Evolutionary conservation across 2,888 invertebrate genomes (phyloP).

Genomic region (Rotaria macrura): DNA sequence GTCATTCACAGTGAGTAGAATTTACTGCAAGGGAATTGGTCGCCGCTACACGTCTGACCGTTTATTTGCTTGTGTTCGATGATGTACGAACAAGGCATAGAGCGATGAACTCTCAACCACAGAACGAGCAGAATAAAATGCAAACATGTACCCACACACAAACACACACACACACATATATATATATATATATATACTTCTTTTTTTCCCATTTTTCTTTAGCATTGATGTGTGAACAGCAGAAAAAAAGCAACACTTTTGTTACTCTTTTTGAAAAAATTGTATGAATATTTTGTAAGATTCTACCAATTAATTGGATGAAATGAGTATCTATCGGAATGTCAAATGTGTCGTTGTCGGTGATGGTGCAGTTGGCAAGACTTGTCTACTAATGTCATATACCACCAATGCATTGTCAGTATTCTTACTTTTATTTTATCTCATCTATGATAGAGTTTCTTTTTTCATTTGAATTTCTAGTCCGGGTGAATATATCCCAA

Average conservation of each 20-base stretch:
- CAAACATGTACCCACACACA: not conserved
- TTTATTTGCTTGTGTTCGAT: not conserved
- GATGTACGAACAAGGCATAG: not conserved
- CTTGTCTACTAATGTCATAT: slow-evolving; percentile 94
- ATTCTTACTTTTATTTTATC: not conserved
- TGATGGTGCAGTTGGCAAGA: slow-evolving; percentile 85
- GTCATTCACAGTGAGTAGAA: not conserved
- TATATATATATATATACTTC: not conserved
- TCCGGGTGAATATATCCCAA: slow-evolving; percentile 59
- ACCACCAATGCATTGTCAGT: slow-evolving; percentile 84
- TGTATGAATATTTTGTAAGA: not conserved
- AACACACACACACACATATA: not conserved
- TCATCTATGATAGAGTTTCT: not conserved
- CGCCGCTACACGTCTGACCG: not conserved
- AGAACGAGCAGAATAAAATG: slow-evolving; percentile 15
- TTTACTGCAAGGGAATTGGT: slow-evolving; percentile 1
- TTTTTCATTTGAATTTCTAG: not conserved
- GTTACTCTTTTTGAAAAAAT: not conserved
- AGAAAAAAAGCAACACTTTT: not conserved
- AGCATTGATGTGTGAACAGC: not conserved
- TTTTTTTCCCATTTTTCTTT: not conserved
- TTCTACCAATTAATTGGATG: not conserved
- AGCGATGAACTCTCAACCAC: not conserved
- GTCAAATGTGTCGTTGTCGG: slow-evolving; percentile 32
- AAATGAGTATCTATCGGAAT: slow-evolving; percentile 17